These are phyloP conservation scores for Metalampra italica DNA, from an alignment of 2,888 invertebrate species.

Conservation along the genomic window DNA sequence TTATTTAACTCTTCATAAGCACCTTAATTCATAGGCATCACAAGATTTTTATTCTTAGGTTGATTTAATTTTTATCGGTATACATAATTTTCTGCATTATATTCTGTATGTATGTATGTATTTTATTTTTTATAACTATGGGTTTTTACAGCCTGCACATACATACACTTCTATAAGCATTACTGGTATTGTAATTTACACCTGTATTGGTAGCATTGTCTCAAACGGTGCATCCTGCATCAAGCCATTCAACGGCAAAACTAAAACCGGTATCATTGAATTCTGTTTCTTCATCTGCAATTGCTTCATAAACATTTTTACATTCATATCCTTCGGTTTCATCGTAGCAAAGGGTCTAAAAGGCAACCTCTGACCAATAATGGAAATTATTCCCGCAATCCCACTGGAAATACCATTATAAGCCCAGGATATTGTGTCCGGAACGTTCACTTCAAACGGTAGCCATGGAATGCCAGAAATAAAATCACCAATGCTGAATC, in stretches of 20 bases:
- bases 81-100: no score
- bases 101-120: no score
- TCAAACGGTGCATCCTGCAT: constrained; percentile 9
- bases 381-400: constrained; percentile 47
- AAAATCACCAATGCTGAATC: constrained; percentile 57
- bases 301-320: constrained; percentile 33
- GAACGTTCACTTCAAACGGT: constrained; percentile 81
- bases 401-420: constrained; percentile 51
- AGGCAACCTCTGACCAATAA: constrained; percentile 49
- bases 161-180: neutral
- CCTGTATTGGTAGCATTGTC: neutral
- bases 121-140: no score
- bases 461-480: constrained; percentile 76
- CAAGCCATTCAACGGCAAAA: constrained; percentile 36
- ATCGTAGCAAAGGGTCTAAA: constrained; percentile 23
- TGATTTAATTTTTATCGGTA: no score
- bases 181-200: neutral
- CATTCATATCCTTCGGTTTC: constrained; percentile 17
- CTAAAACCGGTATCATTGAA: constrained; percentile 33
- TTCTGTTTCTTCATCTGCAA: constrained; percentile 23
- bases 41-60: no score
- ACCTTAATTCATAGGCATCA: no score
- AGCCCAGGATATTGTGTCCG: constrained; percentile 73
- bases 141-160: no score
- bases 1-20: no score